Conservation (phyloP, 2,113 vertebrate genomes). For the Hypomesus transpacificus region DNA sequence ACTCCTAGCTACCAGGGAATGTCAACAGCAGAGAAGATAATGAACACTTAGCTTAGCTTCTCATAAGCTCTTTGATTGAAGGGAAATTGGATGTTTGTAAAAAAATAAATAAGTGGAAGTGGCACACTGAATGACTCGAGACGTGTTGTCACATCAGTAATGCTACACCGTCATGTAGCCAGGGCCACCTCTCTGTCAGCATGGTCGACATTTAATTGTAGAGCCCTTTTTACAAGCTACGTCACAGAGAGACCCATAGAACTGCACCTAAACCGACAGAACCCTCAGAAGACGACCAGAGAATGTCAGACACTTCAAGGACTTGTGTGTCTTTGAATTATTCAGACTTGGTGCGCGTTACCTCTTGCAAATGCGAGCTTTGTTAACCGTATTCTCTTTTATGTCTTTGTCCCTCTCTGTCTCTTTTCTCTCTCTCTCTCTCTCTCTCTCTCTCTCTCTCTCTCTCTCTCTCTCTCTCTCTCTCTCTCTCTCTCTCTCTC, state of each 20-base stretch:
- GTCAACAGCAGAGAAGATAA: too few species aligned
- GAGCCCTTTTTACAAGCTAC: slow-evolving; percentile 15
- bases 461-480: neutral
- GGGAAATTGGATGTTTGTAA: too few species aligned
- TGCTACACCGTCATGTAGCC: too few species aligned
- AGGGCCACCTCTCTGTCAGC: neutral
- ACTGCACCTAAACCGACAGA: too few species aligned
- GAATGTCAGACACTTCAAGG: slow-evolving; percentile 15
- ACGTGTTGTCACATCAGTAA: too few species aligned
- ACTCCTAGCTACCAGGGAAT: slow-evolving; percentile 17
- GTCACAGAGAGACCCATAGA: neutral
- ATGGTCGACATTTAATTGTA: slow-evolving; percentile 28
- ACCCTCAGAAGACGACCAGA: too few species aligned
- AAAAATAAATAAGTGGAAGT: too few species aligned
- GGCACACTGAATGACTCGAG: too few species aligned
- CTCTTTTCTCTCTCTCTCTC: neutral
- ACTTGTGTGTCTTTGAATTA: neutral
- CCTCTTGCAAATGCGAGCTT: slow-evolving; percentile 13
- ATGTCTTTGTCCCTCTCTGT: slow-evolving; percentile 11
- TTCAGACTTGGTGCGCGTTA: slow-evolving; percentile 9
- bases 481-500: slow-evolving; percentile 16
- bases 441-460: slow-evolving; percentile 12
- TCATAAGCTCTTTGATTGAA: too few species aligned
- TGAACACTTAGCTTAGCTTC: too few species aligned
- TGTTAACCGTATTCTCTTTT: slow-evolving; percentile 31